Evolutionary conservation across 2,797 vertebrate genomes (phyloP).

Genomic region (Capromys pilorides): DNA sequence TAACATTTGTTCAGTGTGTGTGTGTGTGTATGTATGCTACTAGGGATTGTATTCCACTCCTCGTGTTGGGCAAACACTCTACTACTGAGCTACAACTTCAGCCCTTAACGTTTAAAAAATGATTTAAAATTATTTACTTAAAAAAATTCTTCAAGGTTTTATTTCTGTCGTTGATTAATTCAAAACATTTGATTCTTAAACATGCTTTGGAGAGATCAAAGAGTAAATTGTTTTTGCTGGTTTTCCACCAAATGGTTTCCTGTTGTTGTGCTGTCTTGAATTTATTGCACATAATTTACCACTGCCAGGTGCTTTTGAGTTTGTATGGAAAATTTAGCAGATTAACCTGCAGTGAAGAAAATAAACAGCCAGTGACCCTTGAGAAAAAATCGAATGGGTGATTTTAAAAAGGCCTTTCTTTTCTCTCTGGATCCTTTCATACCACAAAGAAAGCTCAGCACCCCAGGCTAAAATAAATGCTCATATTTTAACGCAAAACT

Average conservation of each 20-base stretch:
- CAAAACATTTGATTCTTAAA: background rate
- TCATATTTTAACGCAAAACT: slow-evolving; percentile 63
- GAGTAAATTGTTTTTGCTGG: slow-evolving; percentile 3
- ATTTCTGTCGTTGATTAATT: background rate
- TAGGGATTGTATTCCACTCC: too few relatives aligned
- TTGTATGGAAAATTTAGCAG: background rate
- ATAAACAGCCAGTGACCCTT: background rate
- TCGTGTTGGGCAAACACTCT: background rate
- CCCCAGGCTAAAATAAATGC: slow-evolving; percentile 44
- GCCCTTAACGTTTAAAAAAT: background rate
- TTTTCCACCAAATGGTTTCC: background rate
- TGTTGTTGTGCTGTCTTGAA: slow-evolving; percentile 11
- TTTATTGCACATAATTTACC: background rate
- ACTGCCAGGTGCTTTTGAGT: background rate
- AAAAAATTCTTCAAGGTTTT: background rate
- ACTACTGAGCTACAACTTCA: background rate
- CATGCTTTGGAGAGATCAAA: background rate
- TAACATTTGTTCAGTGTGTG: background rate
- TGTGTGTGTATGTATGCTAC: background rate
- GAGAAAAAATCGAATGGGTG: background rate
- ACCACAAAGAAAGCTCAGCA: background rate
- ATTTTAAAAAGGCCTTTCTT: background rate
- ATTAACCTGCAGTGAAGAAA: background rate
- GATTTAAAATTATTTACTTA: background rate
- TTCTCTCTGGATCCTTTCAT: slow-evolving; percentile 1